Conservation (phyloP, 2,888 invertebrate genomes). For the Eristalinus sepulchralis region DNA sequence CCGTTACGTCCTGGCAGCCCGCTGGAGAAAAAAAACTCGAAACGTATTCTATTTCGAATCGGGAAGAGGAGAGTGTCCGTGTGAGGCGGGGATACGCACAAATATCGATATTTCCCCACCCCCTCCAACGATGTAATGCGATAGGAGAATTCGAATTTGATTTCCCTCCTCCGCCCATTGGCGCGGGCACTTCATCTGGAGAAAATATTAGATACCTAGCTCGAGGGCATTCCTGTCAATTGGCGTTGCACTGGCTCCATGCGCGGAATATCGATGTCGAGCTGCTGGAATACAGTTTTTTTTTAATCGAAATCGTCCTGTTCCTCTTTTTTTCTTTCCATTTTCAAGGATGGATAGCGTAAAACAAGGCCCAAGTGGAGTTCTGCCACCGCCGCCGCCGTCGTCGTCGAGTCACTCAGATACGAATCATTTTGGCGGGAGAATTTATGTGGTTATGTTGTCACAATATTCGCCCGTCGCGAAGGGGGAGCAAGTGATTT, state of each 20-base stretch:
- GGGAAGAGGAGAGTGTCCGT: background rate
- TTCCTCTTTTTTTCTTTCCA: background rate
- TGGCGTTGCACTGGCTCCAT: conserved; percentile 26
- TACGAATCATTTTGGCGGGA: conserved; percentile 18
- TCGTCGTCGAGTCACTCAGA: background rate
- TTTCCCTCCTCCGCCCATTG: background rate
- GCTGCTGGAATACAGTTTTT: background rate
- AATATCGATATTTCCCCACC: conserved; percentile 29
- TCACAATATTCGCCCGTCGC: background rate
- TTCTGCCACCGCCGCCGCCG: background rate
- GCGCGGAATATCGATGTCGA: background rate
- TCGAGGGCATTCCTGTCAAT: conserved; percentile 35
- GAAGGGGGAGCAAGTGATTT: conserved; percentile 30
- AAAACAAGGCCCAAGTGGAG: background rate
- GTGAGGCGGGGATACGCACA: background rate
- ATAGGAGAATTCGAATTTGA: conserved; percentile 31
- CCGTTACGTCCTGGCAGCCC: too few relatives aligned
- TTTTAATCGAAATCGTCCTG: conserved; percentile 40
- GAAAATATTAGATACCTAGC: conserved; percentile 42
- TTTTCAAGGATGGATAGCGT: background rate
- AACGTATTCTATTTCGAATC: background rate
- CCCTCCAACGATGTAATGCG: conserved; percentile 20
- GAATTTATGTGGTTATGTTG: conserved; percentile 45
- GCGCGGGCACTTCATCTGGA: background rate
- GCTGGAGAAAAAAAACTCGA: background rate